Evolutionary conservation across 2,888 invertebrate species (phyloP), one percentile per base, ranked within the genome.

Genomic region (Chironomus tentans): DNA sequence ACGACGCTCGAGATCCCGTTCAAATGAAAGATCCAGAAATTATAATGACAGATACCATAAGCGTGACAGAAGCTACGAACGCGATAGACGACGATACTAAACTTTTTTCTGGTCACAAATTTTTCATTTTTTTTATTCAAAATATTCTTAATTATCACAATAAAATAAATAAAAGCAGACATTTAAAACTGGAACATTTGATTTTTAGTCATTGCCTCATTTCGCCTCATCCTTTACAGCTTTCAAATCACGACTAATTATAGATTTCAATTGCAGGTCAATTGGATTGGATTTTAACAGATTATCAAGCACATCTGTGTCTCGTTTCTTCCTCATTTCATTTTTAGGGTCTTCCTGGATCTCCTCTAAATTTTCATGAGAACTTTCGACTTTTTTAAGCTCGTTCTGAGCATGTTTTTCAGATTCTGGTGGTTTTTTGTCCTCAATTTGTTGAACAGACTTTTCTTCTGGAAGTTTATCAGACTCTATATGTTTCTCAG

Each of bases 31-130:
- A 18, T n/a, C 13, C 79, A 28, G 80, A 79, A 76, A 80, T 71
- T 76, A 79, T 76, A 78, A 79, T 15, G 84, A 83, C 74, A 81
- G 82, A 74, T 81, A 81, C 13, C 79, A 80, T 71, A 82, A 81
- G 38, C 78, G 83, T 77, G 82, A 83, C 46, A 84, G 87, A 77
- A 83, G 86, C 79, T 83, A 82, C 73, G 84, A 85, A 61, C 81
- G 82, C 24, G 82, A 84, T 73, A 81, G 85, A 69, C 77, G 79
- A 76, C 81, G 82, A 68, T 80, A 82, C 78, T 82, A 72, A 79
- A 4, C 10, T 3, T 6, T 15, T 56, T n/a, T 50, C 15, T 56
- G 56, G 79, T 80, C 80, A 79, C 80, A 79, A 80, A 78, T 79
- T 72, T 79, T 78, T 62, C 78, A 74, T 76, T 78, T 72, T n/a